These are phyloP conservation scores for Trematomus bernacchii DNA, from an alignment of 2,797 vertebrate genomes.

Conservation along the genomic window DNA sequence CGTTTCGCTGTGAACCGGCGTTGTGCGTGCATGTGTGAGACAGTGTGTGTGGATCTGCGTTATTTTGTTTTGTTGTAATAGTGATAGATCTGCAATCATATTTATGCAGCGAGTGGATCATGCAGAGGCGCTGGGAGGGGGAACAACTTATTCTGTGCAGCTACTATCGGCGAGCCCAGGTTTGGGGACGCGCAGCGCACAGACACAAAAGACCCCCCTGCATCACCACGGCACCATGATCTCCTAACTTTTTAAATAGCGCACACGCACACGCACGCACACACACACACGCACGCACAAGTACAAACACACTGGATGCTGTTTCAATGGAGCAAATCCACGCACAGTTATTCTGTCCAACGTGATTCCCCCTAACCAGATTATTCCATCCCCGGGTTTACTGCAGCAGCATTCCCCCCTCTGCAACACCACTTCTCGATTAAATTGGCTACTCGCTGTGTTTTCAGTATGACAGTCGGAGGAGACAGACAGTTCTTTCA, in stretches of 20 bases:
- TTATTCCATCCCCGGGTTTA: slow-evolving; percentile 77
- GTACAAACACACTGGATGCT: slow-evolving; percentile 11
- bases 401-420: slow-evolving; percentile 79
- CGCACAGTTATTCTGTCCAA: slow-evolving; percentile 31
- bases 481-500: slow-evolving; percentile 65
- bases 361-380: slow-evolving; percentile 62
- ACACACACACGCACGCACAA: neutral
- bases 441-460: slow-evolving; percentile 68
- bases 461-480: slow-evolving; percentile 61
- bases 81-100: slow-evolving; percentile 81
- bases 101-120: slow-evolving; percentile 82
- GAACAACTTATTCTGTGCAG: slow-evolving; percentile 81
- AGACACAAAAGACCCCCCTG: slow-evolving; percentile 57
- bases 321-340: slow-evolving; percentile 46
- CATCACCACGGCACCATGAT: slow-evolving; percentile 77
- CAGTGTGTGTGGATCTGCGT: slow-evolving; percentile 42
- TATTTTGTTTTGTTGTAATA: slow-evolving; percentile 72
- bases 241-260: slow-evolving; percentile 84
- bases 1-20: slow-evolving; percentile 60
- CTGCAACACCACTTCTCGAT: slow-evolving; percentile 83
- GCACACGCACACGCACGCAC: slow-evolving; percentile 21
- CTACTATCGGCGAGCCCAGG: slow-evolving; percentile 70
- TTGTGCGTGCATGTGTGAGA: slow-evolving; percentile 46
- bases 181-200: slow-evolving; percentile 66
- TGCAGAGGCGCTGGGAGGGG: slow-evolving; percentile 72